Conservation (phyloP, 2,797 vertebrate genomes). For the Lerista edwardsae region DNA sequence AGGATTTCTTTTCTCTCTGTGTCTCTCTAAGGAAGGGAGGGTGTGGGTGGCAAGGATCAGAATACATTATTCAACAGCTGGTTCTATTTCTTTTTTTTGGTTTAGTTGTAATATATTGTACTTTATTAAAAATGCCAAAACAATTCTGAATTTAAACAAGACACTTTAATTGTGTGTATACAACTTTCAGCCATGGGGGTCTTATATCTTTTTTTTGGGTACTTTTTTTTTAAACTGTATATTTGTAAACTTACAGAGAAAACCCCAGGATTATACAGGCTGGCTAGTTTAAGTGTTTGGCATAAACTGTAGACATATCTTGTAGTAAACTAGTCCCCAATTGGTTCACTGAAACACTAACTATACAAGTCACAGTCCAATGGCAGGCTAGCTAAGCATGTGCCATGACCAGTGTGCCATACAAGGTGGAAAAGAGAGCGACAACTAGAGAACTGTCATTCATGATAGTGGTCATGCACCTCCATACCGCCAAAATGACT, state of each 20-base stretch:
- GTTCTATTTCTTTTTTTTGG: constrained; percentile 73
- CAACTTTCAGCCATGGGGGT: constrained; percentile 77
- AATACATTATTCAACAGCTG: constrained; percentile 71
- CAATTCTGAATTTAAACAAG: constrained; percentile 74
- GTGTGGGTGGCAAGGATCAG: constrained; percentile 61
- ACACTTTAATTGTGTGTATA: constrained; percentile 78
- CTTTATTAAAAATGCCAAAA: constrained; percentile 91
- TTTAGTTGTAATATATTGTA: constrained; percentile 87
- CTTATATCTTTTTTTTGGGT: constrained; percentile 69
- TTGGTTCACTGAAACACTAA: neutral
- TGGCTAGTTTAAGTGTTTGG: constrained; percentile 24
- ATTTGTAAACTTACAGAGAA: constrained; percentile 85
- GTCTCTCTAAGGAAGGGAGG: constrained; percentile 66
- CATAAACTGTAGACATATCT: constrained; percentile 18
- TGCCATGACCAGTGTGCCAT: neutral
- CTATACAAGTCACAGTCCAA: constrained; percentile 1
- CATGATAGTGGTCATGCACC: neutral
- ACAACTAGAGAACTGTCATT: neutral
- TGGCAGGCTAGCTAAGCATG: neutral
- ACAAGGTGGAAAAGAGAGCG: constrained; percentile 16
- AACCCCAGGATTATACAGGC: constrained; percentile 26
- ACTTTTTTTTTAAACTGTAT: constrained; percentile 83
- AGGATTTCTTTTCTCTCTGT: constrained; percentile 83
- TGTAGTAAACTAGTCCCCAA: constrained; percentile 21
- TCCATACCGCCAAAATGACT: neutral